Percentiles rank a stretch among this genome's conserved stretches.
Evolutionary conservation across 2,797 vertebrate species (phyloP).

Genomic region (Tolypeutes matacus): DNA sequence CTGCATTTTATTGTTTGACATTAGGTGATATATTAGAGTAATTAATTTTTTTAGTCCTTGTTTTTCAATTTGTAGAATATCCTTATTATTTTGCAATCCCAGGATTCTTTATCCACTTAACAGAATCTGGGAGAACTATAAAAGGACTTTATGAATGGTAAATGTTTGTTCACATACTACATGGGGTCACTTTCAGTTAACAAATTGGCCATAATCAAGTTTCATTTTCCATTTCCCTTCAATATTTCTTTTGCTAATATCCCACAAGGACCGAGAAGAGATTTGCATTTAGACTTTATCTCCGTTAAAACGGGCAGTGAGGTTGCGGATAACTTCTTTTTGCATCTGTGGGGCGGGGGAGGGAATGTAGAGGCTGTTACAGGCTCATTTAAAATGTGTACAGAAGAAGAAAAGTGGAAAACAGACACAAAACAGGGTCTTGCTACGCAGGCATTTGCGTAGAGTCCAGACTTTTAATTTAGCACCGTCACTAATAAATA

Average conservation of each 20-base stretch:
- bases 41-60: slow-evolving; percentile 49
- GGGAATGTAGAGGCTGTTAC: background rate
- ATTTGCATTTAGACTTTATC: slow-evolving; percentile 37
- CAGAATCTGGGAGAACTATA: slow-evolving; percentile 40
- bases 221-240: slow-evolving; percentile 34
- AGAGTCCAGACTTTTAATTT: slow-evolving; percentile 32
- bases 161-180: background rate
- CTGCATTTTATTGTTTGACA: background rate
- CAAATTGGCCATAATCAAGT: slow-evolving; percentile 44
- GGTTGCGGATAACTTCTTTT: background rate
- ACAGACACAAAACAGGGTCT: background rate
- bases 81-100: slow-evolving; percentile 50
- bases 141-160: slow-evolving; percentile 45
- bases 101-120: slow-evolving; percentile 42
- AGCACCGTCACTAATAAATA: slow-evolving; percentile 12
- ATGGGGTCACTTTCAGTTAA: slow-evolving; percentile 60
- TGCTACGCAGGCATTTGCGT: background rate
- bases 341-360: background rate
- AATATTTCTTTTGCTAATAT: slow-evolving; percentile 1
- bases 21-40: slow-evolving; percentile 35
- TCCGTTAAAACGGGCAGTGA: slow-evolving; percentile 10
- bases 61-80: slow-evolving; percentile 60
- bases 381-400: slow-evolving; percentile 8
- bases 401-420: slow-evolving; percentile 30
- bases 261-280: slow-evolving; percentile 26